Evolutionary conservation across 2,888 invertebrate genomes (phyloP), one percentile per base, ranked within the genome.

Genomic region (Geotrupes spiniger): DNA sequence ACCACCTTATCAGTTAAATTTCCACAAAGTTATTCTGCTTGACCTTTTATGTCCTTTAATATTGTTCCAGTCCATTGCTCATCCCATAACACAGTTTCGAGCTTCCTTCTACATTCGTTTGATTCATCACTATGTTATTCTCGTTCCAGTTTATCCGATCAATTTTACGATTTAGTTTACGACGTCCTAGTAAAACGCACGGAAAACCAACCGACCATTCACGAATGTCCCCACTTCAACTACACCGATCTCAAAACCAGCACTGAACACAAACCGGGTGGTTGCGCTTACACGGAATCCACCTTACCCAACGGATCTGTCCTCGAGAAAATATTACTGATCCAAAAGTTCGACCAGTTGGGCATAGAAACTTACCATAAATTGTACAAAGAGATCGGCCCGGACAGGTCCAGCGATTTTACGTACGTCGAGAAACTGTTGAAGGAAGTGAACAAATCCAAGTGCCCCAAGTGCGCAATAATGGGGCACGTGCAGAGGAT

Each of bases 341-440:
- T 81, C 42, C 86, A 87, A 67, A 75, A 76, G 66, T 65, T 82
- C 36, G 81, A 81, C 63, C 57, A 61, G 14, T 64, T 66, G 50
- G 71, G 72, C 6, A 55, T 63, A 21, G 66, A 60, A 33, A 38
- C 55, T 37, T 56, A 55, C 26, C 38, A 53, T 51, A 51, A 49
- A 29, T 46, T 58, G 46, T 12, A 21, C 4, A 27, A 44, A 6
- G 38, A 57, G 44, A 57, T 42, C 26, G 59, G 58, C 53, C 57
- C 57, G 29, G 40, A 48, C 37, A 43, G 53, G 47, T 47, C 55
- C 42, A 40, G 47, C 26, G 60, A 68, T 45, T 65, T 57, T 57
- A 54, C 48, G 27, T 68, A 68, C 49, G 59, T 66, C 5, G 61
- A 63, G 28, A 57, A 60, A 41, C 47, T 64, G 40, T 64, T 71